phyloP scores from a whole-genome alignment of 2,797 vertebrate species.

The Pygocentrus nattereri region DNA sequence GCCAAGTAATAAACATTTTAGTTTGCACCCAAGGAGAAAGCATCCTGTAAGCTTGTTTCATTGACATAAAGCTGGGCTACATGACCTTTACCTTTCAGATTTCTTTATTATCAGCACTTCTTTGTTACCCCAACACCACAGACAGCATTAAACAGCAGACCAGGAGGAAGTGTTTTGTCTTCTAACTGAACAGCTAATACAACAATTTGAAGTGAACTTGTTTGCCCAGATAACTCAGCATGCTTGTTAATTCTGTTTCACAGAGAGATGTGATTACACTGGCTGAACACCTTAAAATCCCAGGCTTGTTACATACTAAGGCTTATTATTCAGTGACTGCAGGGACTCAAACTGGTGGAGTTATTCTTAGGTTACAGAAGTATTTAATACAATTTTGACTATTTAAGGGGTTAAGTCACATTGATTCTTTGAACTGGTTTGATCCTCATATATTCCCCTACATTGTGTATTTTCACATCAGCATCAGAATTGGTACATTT shows the following conservation, averaged over 20 bases:
- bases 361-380: too few species aligned
- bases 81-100: not conserved
- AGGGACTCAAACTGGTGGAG: too few species aligned
- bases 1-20: not conserved
- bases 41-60: not conserved
- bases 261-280: slow-evolving; percentile 25
- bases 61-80: not conserved
- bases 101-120: not conserved
- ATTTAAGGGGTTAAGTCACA: slow-evolving; percentile 54
- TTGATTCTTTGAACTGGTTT: slow-evolving; percentile 39
- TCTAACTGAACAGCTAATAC: not conserved
- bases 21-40: not conserved
- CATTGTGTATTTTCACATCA: too few species aligned
- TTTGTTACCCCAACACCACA: not conserved
- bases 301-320: too few species aligned
- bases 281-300: too few species aligned
- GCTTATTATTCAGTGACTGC: too few species aligned
- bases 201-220: not conserved
- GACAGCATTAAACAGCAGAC: not conserved
- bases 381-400: too few species aligned
- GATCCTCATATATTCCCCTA: not conserved
- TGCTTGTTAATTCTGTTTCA: slow-evolving; percentile 35
- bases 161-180: not conserved
- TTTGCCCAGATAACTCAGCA: slow-evolving; percentile 17
- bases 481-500: too few species aligned